Evolutionary conservation across 1,140 invertebrate species (phyloP).

Genomic region (Cyphomyrmex costatus): DNA sequence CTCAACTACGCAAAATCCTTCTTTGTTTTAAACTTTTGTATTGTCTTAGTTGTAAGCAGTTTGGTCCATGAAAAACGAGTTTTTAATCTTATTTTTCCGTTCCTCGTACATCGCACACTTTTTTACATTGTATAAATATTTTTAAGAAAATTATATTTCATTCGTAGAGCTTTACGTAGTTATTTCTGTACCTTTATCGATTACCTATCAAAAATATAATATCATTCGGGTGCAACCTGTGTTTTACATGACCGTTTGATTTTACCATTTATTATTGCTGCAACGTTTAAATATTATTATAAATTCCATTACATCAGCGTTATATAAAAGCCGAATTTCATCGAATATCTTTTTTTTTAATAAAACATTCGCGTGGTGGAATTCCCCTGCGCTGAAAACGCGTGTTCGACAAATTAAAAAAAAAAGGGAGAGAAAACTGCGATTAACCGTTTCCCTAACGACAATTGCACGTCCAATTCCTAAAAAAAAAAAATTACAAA

Average conservation of each 20-base stretch:
- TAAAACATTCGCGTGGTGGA: slow-evolving; percentile 25
- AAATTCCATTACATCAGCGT: slow-evolving; percentile 38
- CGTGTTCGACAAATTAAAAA: neutral
- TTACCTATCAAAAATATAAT: slow-evolving; percentile 52
- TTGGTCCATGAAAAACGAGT: neutral
- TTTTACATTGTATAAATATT: neutral
- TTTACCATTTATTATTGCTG: slow-evolving; percentile 42
- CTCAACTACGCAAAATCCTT: slow-evolving; percentile 24
- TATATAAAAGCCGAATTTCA: slow-evolving; percentile 42
- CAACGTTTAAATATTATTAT: slow-evolving; percentile 52
- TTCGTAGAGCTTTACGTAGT: neutral
- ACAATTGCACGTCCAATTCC: neutral
- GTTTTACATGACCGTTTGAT: slow-evolving; percentile 36
- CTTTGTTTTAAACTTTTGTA: neutral
- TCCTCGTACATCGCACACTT: neutral
- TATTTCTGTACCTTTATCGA: slow-evolving; percentile 25
- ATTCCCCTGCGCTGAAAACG: neutral
- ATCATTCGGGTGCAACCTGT: neutral
- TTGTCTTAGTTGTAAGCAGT: neutral
- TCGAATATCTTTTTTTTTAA: slow-evolving; percentile 40
- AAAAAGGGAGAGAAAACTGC: neutral
- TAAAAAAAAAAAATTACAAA: neutral
- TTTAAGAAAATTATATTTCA: slow-evolving; percentile 7
- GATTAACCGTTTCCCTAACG: slow-evolving; percentile 1
- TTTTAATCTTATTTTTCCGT: neutral